Evolutionary conservation across 2,113 vertebrate genomes (phyloP).

Genomic region (Clinocottus analis): DNA sequence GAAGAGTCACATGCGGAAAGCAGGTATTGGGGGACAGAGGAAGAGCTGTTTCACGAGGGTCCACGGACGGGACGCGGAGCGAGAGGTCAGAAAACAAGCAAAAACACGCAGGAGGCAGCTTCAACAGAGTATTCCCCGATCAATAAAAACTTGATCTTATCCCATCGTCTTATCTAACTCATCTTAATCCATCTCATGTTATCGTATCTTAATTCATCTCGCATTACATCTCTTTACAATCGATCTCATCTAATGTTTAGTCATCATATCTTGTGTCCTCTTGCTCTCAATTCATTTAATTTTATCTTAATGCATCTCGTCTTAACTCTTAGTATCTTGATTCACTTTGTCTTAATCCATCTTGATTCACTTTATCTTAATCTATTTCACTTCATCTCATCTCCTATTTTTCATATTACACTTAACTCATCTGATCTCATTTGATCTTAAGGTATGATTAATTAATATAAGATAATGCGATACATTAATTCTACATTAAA

Average conservation of each 20-base stretch:
- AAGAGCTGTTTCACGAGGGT: background rate
- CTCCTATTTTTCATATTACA: background rate
- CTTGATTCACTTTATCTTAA: background rate
- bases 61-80: background rate
- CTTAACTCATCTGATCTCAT: background rate
- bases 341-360: background rate
- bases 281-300: too few relatives aligned
- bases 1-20: slow-evolving; percentile 48
- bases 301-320: background rate
- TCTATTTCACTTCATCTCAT: background rate
- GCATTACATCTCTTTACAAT: background rate
- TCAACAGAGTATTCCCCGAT: background rate
- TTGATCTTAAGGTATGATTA: too few relatives aligned
- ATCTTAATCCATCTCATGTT: background rate
- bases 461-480: too few relatives aligned
- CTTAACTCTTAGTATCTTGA: background rate
- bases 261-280: background rate
- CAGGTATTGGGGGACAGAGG: too few relatives aligned
- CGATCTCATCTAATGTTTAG: background rate
- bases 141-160: background rate
- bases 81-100: background rate
- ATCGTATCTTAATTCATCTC: background rate
- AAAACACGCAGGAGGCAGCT: background rate
- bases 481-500: too few relatives aligned
- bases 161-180: background rate